phyloP scores from a whole-genome alignment of 2,888 invertebrate genomes.

The Blera fallax region DNA sequence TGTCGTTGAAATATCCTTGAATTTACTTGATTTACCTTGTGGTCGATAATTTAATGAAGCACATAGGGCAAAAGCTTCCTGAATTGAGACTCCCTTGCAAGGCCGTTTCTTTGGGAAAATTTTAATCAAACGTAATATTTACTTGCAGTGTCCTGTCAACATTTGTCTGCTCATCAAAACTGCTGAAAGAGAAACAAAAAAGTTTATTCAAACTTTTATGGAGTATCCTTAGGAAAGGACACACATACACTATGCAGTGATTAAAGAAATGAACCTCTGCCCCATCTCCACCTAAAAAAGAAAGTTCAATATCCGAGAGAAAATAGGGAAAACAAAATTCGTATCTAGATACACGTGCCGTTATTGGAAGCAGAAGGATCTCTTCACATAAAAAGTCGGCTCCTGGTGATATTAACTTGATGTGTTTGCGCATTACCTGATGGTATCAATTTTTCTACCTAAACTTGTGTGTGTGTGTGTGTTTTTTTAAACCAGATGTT shows the following conservation, averaged over 20 bases:
- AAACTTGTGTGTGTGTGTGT: not conserved
- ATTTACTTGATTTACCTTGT: constrained; percentile 40
- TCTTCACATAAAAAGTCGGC: not conserved
- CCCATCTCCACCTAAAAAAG: not conserved
- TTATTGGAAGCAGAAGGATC: not conserved
- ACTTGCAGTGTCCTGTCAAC: constrained; percentile 8
- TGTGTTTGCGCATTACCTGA: constrained; percentile 15
- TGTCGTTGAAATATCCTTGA: constrained; percentile 26
- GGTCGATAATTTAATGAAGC: constrained; percentile 21
- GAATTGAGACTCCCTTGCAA: not conserved
- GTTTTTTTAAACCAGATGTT: not conserved
- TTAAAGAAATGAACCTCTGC: not conserved
- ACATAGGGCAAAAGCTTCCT: not conserved
- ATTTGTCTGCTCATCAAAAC: not conserved
- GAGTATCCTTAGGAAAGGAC: not conserved
- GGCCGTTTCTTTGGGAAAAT: not conserved
- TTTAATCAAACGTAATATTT: constrained; percentile 17
- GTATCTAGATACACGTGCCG: constrained; percentile 25
- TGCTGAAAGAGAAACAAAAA: not conserved
- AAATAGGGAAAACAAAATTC: not conserved
- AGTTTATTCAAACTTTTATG: not conserved
- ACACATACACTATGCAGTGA: not conserved
- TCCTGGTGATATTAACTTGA: not conserved
- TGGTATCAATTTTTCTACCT: constrained; percentile 4
- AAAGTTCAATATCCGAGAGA: not conserved